Evolutionary conservation across 2,113 vertebrate genomes (phyloP), one percentile per base, ranked within the genome.

Genomic region (Condylura cristata): DNA sequence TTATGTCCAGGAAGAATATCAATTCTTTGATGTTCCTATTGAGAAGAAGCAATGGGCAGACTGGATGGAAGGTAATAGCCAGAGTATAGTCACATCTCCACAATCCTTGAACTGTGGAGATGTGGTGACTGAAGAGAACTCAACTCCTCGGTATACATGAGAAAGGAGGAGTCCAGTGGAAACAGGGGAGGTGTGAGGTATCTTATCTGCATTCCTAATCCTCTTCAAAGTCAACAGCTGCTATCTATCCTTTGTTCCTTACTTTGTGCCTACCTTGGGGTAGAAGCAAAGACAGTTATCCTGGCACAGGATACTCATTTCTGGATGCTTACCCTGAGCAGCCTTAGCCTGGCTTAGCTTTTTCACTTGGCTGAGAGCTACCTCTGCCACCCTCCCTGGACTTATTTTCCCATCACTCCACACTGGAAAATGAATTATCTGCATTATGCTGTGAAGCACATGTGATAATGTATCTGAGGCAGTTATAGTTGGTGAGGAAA

Each of bases 401-500:
- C 65, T 85, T 84, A 46, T 66, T 76, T 81, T 53, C 37, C 37
- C 65, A 17, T 34, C 32, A 10, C 72, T 65, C 11, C 65, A 63
- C 48, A 17, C 46, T 78, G 61, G 89, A 75, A 86, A n/a, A 39
- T 34, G 26, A 92, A 90, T 26, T 58, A 82, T 30, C 46, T 90
- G 32, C 37, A 61, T 74, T 60, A 74, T 39, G 16, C 58, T 61
- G 48, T 74, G 83, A 88, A 72, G 56, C 78, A 88, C 87, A 80
- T 80, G 70, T 94, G 70, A 72, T 76, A 76, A 82, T n/a, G n/a
- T 37, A 0, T 89, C 26, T 66, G 76, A 94, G 56, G 17, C 39
- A 79, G 61, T 82, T 48, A 16, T 51, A 86, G n/a, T 74, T 68
- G 60, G n/a, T 68, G 81, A 82, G 89, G 78, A 89, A 89, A 82